phyloP scores from a whole-genome alignment of 2,113 vertebrate species.

The Otocyon megalotis region DNA sequence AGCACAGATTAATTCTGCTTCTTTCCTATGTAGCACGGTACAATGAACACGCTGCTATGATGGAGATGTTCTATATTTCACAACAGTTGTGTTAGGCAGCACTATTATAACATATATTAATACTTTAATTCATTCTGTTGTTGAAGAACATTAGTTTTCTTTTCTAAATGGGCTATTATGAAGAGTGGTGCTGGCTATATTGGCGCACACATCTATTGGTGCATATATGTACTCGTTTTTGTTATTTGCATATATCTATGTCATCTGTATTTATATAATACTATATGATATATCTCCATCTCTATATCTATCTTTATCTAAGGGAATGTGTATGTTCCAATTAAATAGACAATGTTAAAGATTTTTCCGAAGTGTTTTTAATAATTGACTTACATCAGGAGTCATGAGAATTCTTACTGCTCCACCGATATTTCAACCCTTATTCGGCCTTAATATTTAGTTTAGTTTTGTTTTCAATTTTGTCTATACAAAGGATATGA shows the following conservation, averaged over 20 bases:
- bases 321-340: neutral
- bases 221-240: neutral
- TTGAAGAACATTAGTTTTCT: neutral
- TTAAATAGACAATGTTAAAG: neutral
- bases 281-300: neutral
- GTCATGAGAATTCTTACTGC: neutral
- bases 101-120: neutral
- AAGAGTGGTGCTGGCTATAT: neutral
- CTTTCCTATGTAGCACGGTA: neutral
- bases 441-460: neutral
- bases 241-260: neutral
- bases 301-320: neutral
- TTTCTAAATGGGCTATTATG: neutral
- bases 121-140: neutral
- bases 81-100: neutral
- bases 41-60: neutral
- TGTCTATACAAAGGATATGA: neutral
- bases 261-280: neutral
- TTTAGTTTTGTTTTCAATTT: neutral
- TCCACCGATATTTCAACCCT: neutral
- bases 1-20: neutral
- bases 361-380: neutral
- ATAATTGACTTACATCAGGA: neutral
- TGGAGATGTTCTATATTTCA: neutral
- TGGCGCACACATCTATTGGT: neutral